Evolutionary conservation across 2,797 vertebrate species (phyloP).

Genomic region (Bovichtus variegatus): DNA sequence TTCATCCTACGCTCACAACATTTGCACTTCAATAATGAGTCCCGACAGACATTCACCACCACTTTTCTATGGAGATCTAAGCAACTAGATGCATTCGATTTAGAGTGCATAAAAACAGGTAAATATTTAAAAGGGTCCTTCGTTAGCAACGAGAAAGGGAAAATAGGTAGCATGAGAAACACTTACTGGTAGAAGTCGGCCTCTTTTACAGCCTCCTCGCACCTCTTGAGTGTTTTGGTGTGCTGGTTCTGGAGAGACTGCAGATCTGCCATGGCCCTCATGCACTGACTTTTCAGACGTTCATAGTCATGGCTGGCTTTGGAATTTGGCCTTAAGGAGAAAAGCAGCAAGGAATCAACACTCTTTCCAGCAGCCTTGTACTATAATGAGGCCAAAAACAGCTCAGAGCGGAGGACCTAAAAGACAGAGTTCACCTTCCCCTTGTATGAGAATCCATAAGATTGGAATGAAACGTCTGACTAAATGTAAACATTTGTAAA

Average conservation of each 20-base stretch:
- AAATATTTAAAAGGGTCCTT: conserved; percentile 12
- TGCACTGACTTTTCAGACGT: conserved; percentile 95
- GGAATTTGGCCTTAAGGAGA: conserved; percentile 90
- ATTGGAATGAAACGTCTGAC: conserved; percentile 32
- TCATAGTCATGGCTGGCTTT: conserved; percentile 96
- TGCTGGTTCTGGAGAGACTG: conserved; percentile 98
- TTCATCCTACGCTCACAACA: conserved; percentile 1
- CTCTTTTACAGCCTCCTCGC: conserved; percentile 97
- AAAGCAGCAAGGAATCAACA: conserved; percentile 42
- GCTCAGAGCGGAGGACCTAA: conserved; percentile 29
- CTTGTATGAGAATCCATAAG: conserved; percentile 19
- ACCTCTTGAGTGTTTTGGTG: conserved; percentile 95
- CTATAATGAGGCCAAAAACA: conserved; percentile 25
- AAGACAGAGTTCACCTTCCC: conserved; percentile 23
- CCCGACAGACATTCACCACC: not conserved
- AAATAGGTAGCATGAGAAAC: conserved; percentile 5
- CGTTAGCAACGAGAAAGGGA: not conserved
- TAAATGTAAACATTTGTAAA: conserved; percentile 10
- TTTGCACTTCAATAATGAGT: conserved; percentile 22
- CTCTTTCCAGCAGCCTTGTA: conserved; percentile 27
- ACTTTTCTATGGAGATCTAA: conserved; percentile 6
- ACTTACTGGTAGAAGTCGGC: conserved; percentile 99
- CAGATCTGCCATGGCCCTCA: conserved; percentile 96
- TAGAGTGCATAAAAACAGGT: not conserved
- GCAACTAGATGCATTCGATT: not conserved